phyloP scores from a whole-genome alignment of 1,140 invertebrate genomes.

The Physella acuta region DNA sequence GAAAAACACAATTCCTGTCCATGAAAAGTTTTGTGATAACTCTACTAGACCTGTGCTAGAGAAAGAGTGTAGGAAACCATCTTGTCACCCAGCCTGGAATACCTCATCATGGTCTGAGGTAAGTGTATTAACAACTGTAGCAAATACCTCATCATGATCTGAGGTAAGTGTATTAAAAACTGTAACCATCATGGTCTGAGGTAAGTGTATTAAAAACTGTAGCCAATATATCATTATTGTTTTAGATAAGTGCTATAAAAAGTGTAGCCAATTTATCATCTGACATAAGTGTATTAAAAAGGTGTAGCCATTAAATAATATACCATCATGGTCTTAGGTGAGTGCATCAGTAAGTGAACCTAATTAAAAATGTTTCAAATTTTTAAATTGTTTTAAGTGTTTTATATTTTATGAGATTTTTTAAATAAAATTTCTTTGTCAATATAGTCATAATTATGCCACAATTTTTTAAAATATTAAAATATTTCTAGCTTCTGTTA shows the following conservation, averaged over 20 bases:
- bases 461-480: too few relatives aligned
- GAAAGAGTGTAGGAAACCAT: conserved; percentile 33
- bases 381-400: background rate
- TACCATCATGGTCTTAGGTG: conserved; percentile 41
- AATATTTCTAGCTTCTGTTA: too few relatives aligned
- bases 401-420: background rate
- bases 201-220: too few relatives aligned
- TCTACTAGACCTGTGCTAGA: conserved; percentile 19
- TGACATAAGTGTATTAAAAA: conserved; percentile 31
- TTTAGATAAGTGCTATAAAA: conserved; percentile 34
- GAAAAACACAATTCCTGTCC: conserved; percentile 23
- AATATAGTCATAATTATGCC: too few relatives aligned
- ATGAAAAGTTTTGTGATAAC: conserved; percentile 31
- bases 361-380: background rate
- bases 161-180: conserved; percentile 33
- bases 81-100: conserved; percentile 40
- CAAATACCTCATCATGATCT: conserved; percentile 42
- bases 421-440: too few relatives aligned
- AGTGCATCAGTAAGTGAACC: too few relatives aligned
- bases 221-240: conserved; percentile 42
- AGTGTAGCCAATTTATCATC: conserved; percentile 43
- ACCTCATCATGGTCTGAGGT: conserved; percentile 43
- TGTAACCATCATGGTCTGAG: conserved; percentile 40
- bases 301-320: too few relatives aligned
- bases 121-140: too few relatives aligned